phyloP scores from a whole-genome alignment of 2,888 invertebrate genomes.

The Eilema griseolum region DNA sequence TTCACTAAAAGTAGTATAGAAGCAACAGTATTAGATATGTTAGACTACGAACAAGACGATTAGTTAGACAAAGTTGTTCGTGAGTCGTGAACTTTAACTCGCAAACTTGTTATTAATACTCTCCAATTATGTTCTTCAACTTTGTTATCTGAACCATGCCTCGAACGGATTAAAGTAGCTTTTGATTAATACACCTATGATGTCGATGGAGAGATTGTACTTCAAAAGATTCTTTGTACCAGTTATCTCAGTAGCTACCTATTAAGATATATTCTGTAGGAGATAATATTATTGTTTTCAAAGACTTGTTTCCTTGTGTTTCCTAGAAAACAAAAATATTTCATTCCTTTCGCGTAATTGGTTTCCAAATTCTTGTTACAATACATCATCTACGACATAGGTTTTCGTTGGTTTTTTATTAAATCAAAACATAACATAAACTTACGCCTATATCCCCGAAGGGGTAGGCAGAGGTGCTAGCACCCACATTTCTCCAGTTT shows the following conservation, averaged over 20 bases:
- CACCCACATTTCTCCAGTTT: no score
- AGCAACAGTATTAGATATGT: slow-evolving; percentile 26
- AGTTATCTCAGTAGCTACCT: not conserved
- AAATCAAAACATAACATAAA: no score
- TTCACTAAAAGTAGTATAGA: not conserved
- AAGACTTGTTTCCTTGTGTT: not conserved
- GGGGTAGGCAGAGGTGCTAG: no score
- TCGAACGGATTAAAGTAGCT: slow-evolving; percentile 55
- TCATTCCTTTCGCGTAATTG: not conserved
- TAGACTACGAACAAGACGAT: slow-evolving; percentile 55
- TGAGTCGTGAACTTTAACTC: slow-evolving; percentile 60
- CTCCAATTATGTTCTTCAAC: slow-evolving; percentile 68
- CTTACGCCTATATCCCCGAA: no score
- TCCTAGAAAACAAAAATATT: not conserved
- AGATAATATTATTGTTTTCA: not conserved
- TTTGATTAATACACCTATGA: slow-evolving; percentile 51
- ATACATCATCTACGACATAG: not conserved
- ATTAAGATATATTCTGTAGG: no score
- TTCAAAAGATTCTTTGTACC: not conserved
- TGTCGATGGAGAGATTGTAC: slow-evolving; percentile 23
- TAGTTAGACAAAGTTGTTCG: slow-evolving; percentile 63
- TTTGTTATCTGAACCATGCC: slow-evolving; percentile 65
- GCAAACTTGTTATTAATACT: slow-evolving; percentile 74
- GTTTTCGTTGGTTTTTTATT: not conserved
- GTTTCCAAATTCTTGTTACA: not conserved